Base-by-base conservation (phyloP, 2,888 invertebrate species). In the Hecatera dysodea region DNA sequence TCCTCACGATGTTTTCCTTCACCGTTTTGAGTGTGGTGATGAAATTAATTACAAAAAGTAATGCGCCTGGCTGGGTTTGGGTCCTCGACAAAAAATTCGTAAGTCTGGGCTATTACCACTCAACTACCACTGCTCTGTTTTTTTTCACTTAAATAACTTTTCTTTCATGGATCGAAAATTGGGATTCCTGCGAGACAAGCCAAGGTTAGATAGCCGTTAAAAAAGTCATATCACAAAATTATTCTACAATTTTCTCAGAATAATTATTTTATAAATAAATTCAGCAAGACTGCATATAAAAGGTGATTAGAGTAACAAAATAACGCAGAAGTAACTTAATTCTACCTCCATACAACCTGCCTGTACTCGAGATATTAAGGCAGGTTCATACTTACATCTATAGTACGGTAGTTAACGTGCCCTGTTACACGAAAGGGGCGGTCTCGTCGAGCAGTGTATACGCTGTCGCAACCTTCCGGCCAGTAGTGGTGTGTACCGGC, bases 391-490 rank as follows among this genome's bases (percentile, higher is more conserved):
- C 82, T 81, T 74, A 82, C 82, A 75, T 64, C 66, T 79, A 79
- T 59, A 60, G 68, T 52, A 24, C 29, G 60, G 82, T 86, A 82
- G 87, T 85, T 87, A 89, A 83, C 82, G 83, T 83, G 76, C 84
- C 68, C 82, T 77, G 84, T 86, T 86, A 92, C 92, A 92, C 74
- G 92, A 86, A 92, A 92, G 88, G 90, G 92, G 92, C 90, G 92
- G 88, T 84, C 81, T 85, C 83, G 76, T 83, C 83, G 83, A 85
- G 81, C 80, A 63, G 73, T 87, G 83, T 85, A 84, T 81, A 87
- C 87, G 85, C 83, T 78, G 84, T 87, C 84, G 79, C 81, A 80
- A 84, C 81, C 85, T 82, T 82, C 77, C 68, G 74, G 69, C 67
- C 69, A 73, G 67, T 29, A 73, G 67, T 29, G 77, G 75, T 82